Evolutionary conservation across 2,888 invertebrate species (phyloP).

Genomic region (Amphimallon solstitiale): DNA sequence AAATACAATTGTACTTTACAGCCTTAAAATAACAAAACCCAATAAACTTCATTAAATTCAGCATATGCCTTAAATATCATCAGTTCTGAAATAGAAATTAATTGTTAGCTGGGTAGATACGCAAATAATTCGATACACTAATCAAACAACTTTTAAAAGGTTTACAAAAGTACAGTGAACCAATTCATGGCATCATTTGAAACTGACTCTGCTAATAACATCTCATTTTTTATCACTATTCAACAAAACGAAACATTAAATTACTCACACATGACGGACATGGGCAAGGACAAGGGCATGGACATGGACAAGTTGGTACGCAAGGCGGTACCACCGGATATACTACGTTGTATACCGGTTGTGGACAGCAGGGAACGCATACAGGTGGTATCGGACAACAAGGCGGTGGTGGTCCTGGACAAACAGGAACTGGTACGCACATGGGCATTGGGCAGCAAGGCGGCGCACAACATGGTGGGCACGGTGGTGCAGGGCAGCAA

Average conservation of each 20-base stretch:
- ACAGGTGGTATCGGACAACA: constrained; percentile 47
- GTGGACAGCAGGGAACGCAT: constrained; percentile 47
- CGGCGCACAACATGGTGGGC: constrained; percentile 34
- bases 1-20: no score
- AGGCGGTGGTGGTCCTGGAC: constrained; percentile 46
- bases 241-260: no score
- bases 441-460: constrained; percentile 32
- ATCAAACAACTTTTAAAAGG: no score
- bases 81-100: background rate
- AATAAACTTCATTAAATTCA: no score
- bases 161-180: no score
- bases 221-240: no score
- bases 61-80: background rate
- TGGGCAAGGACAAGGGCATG: constrained; percentile 42
- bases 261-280: constrained; percentile 32
- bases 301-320: constrained; percentile 43
- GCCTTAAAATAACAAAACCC: no score
- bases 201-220: no score
- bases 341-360: constrained; percentile 41
- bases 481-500: constrained; percentile 30
- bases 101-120: no score
- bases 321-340: constrained; percentile 42
- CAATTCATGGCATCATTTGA: no score
- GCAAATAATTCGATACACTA: no score
- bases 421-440: constrained; percentile 47